Percentiles rank a stretch among this genome's conserved stretches.
phyloP scores from a whole-genome alignment of 2,888 invertebrate species.

The Clistopyga incitator region DNA sequence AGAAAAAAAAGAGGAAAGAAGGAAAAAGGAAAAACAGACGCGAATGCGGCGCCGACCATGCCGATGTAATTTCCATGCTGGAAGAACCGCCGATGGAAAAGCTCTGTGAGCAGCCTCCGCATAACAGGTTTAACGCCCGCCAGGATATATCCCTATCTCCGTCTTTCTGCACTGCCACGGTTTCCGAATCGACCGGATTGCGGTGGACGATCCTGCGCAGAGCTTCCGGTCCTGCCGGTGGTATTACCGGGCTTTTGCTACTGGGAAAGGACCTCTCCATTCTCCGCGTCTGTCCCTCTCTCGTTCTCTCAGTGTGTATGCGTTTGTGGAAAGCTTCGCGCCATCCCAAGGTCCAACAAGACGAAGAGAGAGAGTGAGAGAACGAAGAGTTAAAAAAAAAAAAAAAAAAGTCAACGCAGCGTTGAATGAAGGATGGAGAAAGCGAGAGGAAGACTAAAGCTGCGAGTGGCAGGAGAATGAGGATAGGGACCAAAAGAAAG shows the following conservation, averaged over 20 bases:
- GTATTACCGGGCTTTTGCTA: slow-evolving; percentile 60
- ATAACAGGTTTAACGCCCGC: slow-evolving; percentile 60
- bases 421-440: slow-evolving; percentile 37
- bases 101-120: slow-evolving; percentile 24
- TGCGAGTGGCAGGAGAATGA: slow-evolving; percentile 1
- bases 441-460: slow-evolving; percentile 26
- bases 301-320: slow-evolving; percentile 23
- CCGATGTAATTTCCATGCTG: slow-evolving; percentile 42
- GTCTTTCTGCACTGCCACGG: slow-evolving; percentile 62
- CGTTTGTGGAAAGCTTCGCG: slow-evolving; percentile 44
- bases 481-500: slow-evolving; percentile 40
- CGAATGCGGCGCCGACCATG: not conserved
- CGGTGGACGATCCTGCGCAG: slow-evolving; percentile 66
- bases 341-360: slow-evolving; percentile 42
- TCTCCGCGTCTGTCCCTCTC: slow-evolving; percentile 41
- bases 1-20: too few relatives aligned
- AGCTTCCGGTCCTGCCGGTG: slow-evolving; percentile 62
- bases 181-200: slow-evolving; percentile 69
- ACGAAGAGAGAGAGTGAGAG: slow-evolving; percentile 42
- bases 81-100: slow-evolving; percentile 45
- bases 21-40: not conserved
- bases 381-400: slow-evolving; percentile 45
- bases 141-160: slow-evolving; percentile 33
- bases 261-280: slow-evolving; percentile 55
- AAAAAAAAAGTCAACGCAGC: slow-evolving; percentile 19